Evolutionary conservation across 2,888 invertebrate species (phyloP), one percentile per base, ranked within the genome.

Genomic region (Leptarthrus brevirostris): DNA sequence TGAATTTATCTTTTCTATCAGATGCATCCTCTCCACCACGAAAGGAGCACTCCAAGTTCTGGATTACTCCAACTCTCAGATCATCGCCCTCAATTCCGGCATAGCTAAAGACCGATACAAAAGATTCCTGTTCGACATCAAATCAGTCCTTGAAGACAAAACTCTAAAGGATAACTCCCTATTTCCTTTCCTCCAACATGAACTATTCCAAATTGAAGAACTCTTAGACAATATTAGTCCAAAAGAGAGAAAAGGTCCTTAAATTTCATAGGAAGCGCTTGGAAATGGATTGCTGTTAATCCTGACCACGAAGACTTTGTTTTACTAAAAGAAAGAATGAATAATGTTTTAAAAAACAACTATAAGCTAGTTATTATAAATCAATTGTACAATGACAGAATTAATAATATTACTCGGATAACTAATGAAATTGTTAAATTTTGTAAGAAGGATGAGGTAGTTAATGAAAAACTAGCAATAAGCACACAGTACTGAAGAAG

Each of bases 291-390:
- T 5, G 71, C 40, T 6, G 71, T 54, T 14, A 54, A 56, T 71
- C 71, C 54, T 14, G 61, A 61, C 40, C 61, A 40, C 24, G 54
- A 54, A 5, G 54, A 54, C n/a, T 26, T 54, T n/a, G 18, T 20
- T 4, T 14, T 70, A n/a, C 8, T 52, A 26, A 47, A 18, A n/a
- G 58, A 72, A n/a, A 20, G 54, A 18, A 72, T 72, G 49, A 72
- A 72, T 30, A 72, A 72, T 20, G 40, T 56, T 26, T 20, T 72
- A 16, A 16, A 34, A 12, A 72, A 72, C 30, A 72, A 58, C 18
- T 58, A 72, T 69, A 26, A 74, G 30, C 49, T 34, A 54, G 36
- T 66, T 54, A 72, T 72, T 16, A 72, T 72, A 10, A 72, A 72
- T 30, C 14, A 56, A 24, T 20, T 72, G 3, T 58, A 58, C 34